A percentile compares a stretch with the other conserved stretches of the same genome.
Evolutionary conservation across 2,113 vertebrate species (phyloP).

Genomic region (Mola mola): DNA sequence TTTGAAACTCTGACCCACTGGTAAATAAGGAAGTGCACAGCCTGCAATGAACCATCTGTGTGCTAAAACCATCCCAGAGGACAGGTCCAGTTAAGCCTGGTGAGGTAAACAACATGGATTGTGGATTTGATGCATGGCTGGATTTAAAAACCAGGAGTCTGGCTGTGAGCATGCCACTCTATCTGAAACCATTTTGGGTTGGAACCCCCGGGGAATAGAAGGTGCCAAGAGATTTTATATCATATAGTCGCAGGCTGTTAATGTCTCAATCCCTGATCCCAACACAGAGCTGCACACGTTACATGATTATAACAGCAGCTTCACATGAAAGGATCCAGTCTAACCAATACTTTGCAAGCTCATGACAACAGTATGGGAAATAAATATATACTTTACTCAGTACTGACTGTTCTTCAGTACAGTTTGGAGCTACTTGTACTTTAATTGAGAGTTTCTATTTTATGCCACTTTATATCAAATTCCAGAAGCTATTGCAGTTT

Average conservation of each 20-base stretch:
- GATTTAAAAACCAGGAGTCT: constrained; percentile 31
- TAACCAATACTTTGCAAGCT: too few species aligned
- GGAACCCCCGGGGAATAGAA: neutral
- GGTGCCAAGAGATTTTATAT: constrained; percentile 33
- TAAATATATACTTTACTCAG: too few species aligned
- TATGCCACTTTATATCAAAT: too few species aligned
- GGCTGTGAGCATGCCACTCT: constrained; percentile 13
- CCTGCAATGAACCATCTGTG: constrained; percentile 37
- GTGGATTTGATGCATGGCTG: constrained; percentile 50
- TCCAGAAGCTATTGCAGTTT: too few species aligned
- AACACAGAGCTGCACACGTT: constrained; percentile 11
- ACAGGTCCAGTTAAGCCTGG: constrained; percentile 29
- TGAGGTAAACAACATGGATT: constrained; percentile 40
- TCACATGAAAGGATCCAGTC: constrained; percentile 1
- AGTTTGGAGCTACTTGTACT: too few species aligned
- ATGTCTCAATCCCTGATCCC: constrained; percentile 6
- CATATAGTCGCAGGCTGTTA: constrained; percentile 3
- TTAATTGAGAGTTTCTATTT: too few species aligned
- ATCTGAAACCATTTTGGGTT: constrained; percentile 33
- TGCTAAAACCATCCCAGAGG: constrained; percentile 39
- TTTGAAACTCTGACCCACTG: constrained; percentile 15
- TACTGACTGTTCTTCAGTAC: too few species aligned
- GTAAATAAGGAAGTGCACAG: constrained; percentile 30
- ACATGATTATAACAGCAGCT: neutral
- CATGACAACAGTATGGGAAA: neutral